Percentiles rank a stretch among this genome's conserved stretches.
Evolutionary conservation across 2,888 invertebrate genomes (phyloP).

Genomic region (Lasius platythorax): DNA sequence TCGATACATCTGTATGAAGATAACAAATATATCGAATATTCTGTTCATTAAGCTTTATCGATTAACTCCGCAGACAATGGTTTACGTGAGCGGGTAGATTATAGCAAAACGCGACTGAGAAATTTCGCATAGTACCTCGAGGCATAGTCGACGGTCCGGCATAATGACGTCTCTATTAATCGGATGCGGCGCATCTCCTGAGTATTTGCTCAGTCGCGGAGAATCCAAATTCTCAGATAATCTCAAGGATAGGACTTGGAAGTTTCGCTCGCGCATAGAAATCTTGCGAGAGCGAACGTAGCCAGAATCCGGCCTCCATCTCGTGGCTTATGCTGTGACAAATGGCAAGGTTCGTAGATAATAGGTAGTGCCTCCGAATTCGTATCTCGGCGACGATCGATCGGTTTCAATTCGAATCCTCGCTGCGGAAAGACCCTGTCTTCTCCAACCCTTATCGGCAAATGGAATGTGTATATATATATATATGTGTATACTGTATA

Average conservation of each 20-base stretch:
- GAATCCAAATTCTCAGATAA: slow-evolving; percentile 56
- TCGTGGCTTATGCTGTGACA: slow-evolving; percentile 74
- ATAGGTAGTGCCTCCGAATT: slow-evolving; percentile 65
- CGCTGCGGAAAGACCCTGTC: slow-evolving; percentile 41
- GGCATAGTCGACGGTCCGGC: neutral
- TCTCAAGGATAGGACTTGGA: slow-evolving; percentile 51
- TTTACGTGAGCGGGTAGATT: slow-evolving; percentile 7
- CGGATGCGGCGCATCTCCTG: slow-evolving; percentile 43
- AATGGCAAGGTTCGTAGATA: slow-evolving; percentile 75
- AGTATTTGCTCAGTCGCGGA: slow-evolving; percentile 57
- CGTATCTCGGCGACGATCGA: slow-evolving; percentile 69
- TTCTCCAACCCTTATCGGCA: slow-evolving; percentile 41
- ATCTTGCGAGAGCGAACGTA: slow-evolving; percentile 58
- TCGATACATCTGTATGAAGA: neutral
- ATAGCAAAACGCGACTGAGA: slow-evolving; percentile 7
- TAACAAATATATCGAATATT: neutral
- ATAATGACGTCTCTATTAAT: slow-evolving; percentile 60
- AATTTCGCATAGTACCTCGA: neutral
- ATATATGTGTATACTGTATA: neutral
- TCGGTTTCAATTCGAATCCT: slow-evolving; percentile 71
- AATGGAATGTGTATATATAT: slow-evolving; percentile 20
- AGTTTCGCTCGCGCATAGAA: slow-evolving; percentile 65
- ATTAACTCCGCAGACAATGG: neutral
- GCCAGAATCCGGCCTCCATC: slow-evolving; percentile 64
- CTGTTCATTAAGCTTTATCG: slow-evolving; percentile 7